These are phyloP conservation scores for Ericerus pela DNA, from an alignment of 1,140 invertebrate species.

Conservation along the genomic window DNA sequence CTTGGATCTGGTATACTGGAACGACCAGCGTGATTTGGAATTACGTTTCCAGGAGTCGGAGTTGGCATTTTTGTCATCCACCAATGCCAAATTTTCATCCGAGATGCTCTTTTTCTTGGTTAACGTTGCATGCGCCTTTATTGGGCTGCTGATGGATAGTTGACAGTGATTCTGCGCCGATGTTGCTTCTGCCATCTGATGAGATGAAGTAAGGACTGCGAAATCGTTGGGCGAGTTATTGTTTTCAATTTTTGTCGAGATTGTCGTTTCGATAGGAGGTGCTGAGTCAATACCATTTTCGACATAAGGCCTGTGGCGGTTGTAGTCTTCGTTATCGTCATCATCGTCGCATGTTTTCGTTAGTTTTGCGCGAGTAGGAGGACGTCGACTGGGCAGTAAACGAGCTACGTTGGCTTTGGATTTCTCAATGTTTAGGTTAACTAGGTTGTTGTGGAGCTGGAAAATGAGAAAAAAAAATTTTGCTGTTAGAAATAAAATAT, in stretches of 20 bases:
- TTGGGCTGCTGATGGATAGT: too few relatives aligned
- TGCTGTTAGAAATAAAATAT: too few relatives aligned
- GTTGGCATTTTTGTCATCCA: neutral
- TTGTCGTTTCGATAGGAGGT: too few relatives aligned
- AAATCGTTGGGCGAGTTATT: too few relatives aligned
- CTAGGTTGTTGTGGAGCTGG: neutral
- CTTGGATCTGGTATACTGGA: neutral
- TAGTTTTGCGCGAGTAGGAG: neutral
- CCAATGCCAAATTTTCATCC: neutral
- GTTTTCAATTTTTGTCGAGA: too few relatives aligned
- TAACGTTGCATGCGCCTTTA: neutral
- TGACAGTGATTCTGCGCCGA: neutral
- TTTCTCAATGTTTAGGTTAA: neutral
- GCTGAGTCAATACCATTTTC: too few relatives aligned
- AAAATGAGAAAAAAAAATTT: slow-evolving; percentile 2
- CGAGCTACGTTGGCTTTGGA: neutral
- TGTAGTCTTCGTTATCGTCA: too few relatives aligned
- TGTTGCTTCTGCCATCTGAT: too few relatives aligned
- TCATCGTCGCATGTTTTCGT: neutral
- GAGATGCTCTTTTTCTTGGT: neutral
- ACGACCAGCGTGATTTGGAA: neutral
- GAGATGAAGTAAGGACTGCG: too few relatives aligned
- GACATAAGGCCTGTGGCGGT: too few relatives aligned
- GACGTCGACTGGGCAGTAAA: neutral
- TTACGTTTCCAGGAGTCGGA: neutral